These are phyloP conservation scores for Megatriorchis doriae DNA, from an alignment of 2,113 vertebrate species.

Conservation along the genomic window DNA sequence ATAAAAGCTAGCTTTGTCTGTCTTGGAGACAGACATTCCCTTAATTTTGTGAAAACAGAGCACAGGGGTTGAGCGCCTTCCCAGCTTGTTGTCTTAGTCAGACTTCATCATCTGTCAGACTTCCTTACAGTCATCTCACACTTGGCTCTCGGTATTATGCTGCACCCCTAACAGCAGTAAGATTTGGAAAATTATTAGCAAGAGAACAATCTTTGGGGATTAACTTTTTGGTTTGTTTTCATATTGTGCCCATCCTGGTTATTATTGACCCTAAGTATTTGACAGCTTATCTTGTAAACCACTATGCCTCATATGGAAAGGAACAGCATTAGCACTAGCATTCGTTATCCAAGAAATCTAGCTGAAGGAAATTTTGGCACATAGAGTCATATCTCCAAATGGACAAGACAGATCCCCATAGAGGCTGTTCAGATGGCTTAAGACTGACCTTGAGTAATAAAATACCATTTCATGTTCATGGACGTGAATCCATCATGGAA, in stretches of 20 bases:
- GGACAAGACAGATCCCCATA: background rate
- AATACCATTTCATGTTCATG: background rate
- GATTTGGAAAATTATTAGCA: background rate
- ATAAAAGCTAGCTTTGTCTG: background rate
- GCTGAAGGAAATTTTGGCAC: background rate
- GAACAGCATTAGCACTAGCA: background rate
- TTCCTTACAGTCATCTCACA: background rate
- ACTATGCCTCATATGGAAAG: background rate
- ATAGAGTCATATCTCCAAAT: background rate
- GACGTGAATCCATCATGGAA: background rate
- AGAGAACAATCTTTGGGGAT: background rate
- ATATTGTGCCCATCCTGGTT: background rate
- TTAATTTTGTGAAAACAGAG: slow-evolving; percentile 11
- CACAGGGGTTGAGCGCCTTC: background rate
- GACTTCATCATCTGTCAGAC: background rate
- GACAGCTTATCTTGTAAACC: background rate
- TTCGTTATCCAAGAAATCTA: background rate
- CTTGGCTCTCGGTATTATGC: background rate
- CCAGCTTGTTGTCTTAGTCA: background rate
- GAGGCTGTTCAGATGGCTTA: background rate
- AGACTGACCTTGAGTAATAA: background rate
- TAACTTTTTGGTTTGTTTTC: background rate
- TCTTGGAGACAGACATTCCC: background rate
- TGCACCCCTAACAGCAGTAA: background rate
- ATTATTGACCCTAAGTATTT: background rate